Percentiles rank a stretch among this genome's conserved stretches.
These are phyloP conservation scores for Hydrochoerus hydrochaeris DNA, from an alignment of 2,113 vertebrate genomes.

Conservation along the genomic window DNA sequence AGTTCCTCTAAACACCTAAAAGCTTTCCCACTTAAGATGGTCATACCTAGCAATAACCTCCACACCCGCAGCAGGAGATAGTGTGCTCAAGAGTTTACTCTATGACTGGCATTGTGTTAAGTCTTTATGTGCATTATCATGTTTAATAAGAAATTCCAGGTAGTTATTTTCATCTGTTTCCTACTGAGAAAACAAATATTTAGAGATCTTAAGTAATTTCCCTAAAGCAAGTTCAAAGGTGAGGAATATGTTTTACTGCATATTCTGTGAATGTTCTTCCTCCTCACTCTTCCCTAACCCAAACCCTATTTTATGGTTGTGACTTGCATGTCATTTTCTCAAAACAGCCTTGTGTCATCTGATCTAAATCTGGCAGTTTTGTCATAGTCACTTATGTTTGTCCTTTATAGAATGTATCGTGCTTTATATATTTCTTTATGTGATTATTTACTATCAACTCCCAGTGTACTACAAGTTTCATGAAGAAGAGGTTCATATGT, in stretches of 20 bases:
- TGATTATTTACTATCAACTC: background rate
- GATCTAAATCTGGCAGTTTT: background rate
- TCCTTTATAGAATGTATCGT: background rate
- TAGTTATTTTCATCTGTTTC: background rate
- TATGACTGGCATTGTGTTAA: background rate
- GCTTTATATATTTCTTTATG: constrained; percentile 35
- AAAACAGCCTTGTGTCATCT: constrained; percentile 6
- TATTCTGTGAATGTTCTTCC: background rate
- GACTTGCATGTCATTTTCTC: background rate
- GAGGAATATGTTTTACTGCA: background rate
- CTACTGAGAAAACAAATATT: background rate
- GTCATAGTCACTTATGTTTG: background rate
- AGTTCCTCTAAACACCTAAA: background rate
- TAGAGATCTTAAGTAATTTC: background rate
- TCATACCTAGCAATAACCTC: background rate
- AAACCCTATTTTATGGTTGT: background rate
- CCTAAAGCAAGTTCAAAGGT: background rate
- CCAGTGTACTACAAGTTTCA: background rate
- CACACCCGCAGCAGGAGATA: background rate
- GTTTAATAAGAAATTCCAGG: constrained; percentile 16
- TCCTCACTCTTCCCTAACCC: background rate
- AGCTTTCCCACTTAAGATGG: background rate
- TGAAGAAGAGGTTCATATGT: background rate
- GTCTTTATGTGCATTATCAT: background rate
- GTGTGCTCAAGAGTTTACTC: background rate